Base-by-base conservation (phyloP, 2,797 vertebrate genomes). In the Eulemur mongoz region DNA sequence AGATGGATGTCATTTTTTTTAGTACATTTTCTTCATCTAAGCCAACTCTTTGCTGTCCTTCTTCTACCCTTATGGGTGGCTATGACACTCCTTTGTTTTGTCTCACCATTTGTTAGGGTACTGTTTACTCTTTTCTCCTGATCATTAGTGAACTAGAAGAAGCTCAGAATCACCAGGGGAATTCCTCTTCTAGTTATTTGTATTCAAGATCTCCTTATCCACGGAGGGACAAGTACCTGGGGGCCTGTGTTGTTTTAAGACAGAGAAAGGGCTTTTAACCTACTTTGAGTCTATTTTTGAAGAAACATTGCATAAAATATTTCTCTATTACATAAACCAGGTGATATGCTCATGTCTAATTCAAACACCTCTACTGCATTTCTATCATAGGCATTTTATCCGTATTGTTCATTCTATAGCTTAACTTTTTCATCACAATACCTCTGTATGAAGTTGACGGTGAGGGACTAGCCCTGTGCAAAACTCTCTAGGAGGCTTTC, bases 81-180 rank as follows among this genome's bases (percentile, higher is more conserved):
- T 52, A 0, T 32, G 50, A 65, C 20, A 75, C 73, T 78, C 30
- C 67, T 78, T 78, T 7, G 0, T 87, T 89, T 22, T 30, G 50
- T 81, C 54, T 93, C 78, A 25, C 40, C 50, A 4, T 73, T 92
- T 67, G 43, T 38, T 25, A 25, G 45, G 20, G 43, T 63, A 48
- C 54, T 96, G 92, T 94, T 97, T 94, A 95, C 88, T 94, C 50
- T 63, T 50, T 88, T 65, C 35, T 40, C 65, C 30, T 72, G 52
- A 88, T 92, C 92, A 78, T 97, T 96, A 97, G 94, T 50, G 95
- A 97, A 38, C 52, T 54, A 7, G 0, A 25, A 85, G 89, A 78
- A 73, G 54, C 80, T 96, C 35, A 0, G 6, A 27, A 38, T 79
- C 59, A 25, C 43, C 76, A 50, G 14, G 97, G 96, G 94, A 93